A percentile compares a stretch with the other conserved stretches of the same genome.
Evolutionary conservation across 53 echinoderm and acorn worm genomes (phyloP).

Genomic region (Holothuria scabra): DNA sequence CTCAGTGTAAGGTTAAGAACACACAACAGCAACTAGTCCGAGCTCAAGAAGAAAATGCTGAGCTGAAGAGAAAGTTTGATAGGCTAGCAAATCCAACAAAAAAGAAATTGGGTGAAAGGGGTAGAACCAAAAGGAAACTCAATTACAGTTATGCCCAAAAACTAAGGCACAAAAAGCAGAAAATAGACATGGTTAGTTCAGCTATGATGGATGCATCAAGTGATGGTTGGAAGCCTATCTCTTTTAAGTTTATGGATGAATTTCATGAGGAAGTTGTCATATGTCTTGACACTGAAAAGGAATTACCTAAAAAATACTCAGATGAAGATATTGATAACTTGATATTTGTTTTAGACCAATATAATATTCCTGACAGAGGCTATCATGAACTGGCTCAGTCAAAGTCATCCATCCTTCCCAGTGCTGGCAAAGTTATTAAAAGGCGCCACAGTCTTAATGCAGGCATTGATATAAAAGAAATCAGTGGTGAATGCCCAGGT

Average conservation of each 20-base stretch:
- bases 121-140: conserved; percentile 21
- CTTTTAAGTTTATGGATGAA: conserved; percentile 33
- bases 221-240: no score
- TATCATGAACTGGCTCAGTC: conserved; percentile 56
- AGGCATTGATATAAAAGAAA: conserved; percentile 33
- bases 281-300: conserved; percentile 13
- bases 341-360: conserved; percentile 52
- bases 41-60: neutral
- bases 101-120: conserved; percentile 26
- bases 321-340: conserved; percentile 57
- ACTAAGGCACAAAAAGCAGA: no score
- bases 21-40: neutral
- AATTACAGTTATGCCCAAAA: conserved; percentile 27
- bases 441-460: conserved; percentile 43
- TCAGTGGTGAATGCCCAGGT: conserved; percentile 48
- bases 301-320: conserved; percentile 4
- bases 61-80: conserved; percentile 33
- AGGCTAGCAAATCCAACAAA: conserved; percentile 27
- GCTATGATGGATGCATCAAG: no score
- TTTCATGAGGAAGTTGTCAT: conserved; percentile 31
- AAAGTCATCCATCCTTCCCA: conserved; percentile 13
- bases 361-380: conserved; percentile 53
- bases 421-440: conserved; percentile 19
- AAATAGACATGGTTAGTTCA: no score
- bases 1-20: neutral